phyloP scores from a whole-genome alignment of 2,113 vertebrate species.

The Morphnarchus princeps region DNA sequence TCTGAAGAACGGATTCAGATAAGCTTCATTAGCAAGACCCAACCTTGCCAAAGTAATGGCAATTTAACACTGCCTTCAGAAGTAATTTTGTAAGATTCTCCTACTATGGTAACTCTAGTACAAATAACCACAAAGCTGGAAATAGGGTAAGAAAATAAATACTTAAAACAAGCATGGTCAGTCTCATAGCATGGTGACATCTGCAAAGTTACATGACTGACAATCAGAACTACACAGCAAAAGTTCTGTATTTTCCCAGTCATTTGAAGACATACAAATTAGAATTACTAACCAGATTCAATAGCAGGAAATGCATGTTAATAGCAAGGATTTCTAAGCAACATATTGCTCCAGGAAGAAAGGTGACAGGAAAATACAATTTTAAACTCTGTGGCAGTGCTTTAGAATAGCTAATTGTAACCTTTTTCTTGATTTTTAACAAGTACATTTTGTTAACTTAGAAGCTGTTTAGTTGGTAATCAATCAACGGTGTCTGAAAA shows the following conservation, averaged over 20 bases:
- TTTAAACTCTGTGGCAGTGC: conserved; percentile 36
- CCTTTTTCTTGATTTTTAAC: conserved; percentile 55
- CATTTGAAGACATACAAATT: conserved; percentile 16
- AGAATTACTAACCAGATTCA: conserved; percentile 54
- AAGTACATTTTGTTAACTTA: conserved; percentile 57
- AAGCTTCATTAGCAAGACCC: background rate
- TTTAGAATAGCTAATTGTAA: conserved; percentile 61
- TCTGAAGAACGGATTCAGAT: background rate
- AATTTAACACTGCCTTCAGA: background rate
- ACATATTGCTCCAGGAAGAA: conserved; percentile 48
- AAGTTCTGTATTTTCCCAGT: background rate
- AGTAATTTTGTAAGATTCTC: background rate
- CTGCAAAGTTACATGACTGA: conserved; percentile 23
- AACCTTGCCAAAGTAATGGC: background rate
- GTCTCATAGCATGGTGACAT: background rate
- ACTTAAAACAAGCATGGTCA: background rate
- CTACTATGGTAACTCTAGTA: background rate
- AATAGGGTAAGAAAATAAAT: background rate
- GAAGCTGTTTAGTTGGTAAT: conserved; percentile 48
- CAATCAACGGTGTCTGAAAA: conserved; percentile 39
- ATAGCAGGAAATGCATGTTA: conserved; percentile 37
- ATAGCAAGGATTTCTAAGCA: conserved; percentile 47
- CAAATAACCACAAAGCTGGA: background rate
- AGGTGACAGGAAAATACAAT: conserved; percentile 58
- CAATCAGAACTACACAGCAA: background rate